Percentiles rank a stretch among this genome's conserved stretches.
Conservation (phyloP, 2,888 invertebrate species). For the Hyposoter dolosus region DNA sequence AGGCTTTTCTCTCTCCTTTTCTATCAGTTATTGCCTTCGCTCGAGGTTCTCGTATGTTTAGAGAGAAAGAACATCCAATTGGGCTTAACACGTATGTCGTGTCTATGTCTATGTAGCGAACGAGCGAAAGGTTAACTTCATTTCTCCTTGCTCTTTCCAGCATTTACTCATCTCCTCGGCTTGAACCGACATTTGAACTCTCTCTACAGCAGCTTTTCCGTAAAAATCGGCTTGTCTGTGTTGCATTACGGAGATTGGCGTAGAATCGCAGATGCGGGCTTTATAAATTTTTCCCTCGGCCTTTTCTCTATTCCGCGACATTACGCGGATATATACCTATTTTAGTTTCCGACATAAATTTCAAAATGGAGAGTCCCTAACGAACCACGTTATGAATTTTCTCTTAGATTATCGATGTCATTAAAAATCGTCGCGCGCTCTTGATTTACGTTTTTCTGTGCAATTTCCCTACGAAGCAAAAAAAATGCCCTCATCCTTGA, state of each 20-base stretch:
- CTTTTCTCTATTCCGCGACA: neutral
- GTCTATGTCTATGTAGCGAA: neutral
- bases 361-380: neutral
- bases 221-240: slow-evolving; percentile 48
- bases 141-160: slow-evolving; percentile 40
- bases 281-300: slow-evolving; percentile 14
- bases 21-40: slow-evolving; percentile 11
- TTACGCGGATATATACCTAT: neutral
- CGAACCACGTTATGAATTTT: neutral
- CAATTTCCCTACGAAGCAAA: too few relatives aligned
- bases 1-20: neutral
- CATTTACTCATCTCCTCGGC: slow-evolving; percentile 66
- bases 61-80: slow-evolving; percentile 39
- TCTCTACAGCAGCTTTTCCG: slow-evolving; percentile 17
- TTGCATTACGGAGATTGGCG: slow-evolving; percentile 58
- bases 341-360: neutral
- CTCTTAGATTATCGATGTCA: neutral
- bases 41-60: neutral
- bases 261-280: slow-evolving; percentile 59
- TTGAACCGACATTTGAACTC: slow-evolving; percentile 69
- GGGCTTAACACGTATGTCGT: slow-evolving; percentile 23
- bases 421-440: neutral
- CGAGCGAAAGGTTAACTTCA: slow-evolving; percentile 64
- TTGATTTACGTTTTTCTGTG: too few relatives aligned
- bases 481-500: slow-evolving; percentile 22